Evolutionary conservation across 2,797 vertebrate species (phyloP), one percentile per base, ranked within the genome.

Genomic region (Micropoecilia bifurca): DNA sequence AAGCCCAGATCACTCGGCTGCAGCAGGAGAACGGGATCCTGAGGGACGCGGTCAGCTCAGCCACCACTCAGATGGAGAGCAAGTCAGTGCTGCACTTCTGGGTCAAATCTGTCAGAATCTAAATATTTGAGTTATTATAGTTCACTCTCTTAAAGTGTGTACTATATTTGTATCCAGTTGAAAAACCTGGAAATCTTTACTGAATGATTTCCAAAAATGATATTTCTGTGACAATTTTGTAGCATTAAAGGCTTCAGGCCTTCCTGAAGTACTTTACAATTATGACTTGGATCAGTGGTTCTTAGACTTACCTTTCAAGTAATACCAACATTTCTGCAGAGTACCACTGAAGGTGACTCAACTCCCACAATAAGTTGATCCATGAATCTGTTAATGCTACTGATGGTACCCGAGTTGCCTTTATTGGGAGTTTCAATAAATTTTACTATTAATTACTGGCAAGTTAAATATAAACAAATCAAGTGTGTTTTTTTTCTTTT

Each of bases 1-100:
- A 99, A 77, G 96, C 95, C 86, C 97, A 99, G 95, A 98, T 98
- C 88, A 95, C 92, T 82, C 97, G 97, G 71, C 96, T 99, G 92
- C 98, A 99, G 93, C 98, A 99, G 93, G 99, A 99, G 93, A 99
- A 99, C 3, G 94, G 96, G 77, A 99, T 99, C 89, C 93, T 99
- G 89, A 97, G 99, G 93, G 99, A 99, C 80, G 99, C 99, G 71
- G 99, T 99, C 93, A 99, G 98, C 94, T 97, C 97, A 22, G 97
- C 98, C 80, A 96, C 97, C 91, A 99, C 97, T 91, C 97, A 99
- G 91, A 97, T 99, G 96, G 99, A 99, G 94, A 99, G 94, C 97
- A 99, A 99, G 99, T 99, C 93, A 93, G 98, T 97, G 80, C 83
- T 45, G 9, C 33, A 74, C 28, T 25, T 55, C 63, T 57, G 53